Conservation (phyloP, 2,113 vertebrate species). For the Chaetura pelagica region DNA sequence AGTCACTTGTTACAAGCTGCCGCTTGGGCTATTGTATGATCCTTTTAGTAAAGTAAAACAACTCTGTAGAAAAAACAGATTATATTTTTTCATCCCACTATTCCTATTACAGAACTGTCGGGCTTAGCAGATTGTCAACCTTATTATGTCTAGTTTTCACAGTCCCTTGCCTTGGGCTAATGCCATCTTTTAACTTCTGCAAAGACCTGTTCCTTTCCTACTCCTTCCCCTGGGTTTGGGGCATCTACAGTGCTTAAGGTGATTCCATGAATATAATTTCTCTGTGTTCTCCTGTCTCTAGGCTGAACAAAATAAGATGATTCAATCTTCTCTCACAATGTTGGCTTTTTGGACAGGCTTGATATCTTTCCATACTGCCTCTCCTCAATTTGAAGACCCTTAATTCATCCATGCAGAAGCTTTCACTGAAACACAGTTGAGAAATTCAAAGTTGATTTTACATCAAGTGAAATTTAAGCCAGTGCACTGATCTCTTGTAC, state of each 20-base stretch:
- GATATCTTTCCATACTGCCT: fast-evolving
- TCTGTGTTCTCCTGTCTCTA: not conserved
- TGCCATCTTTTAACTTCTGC: not conserved
- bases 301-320: not conserved
- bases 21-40: not conserved
- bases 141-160: not conserved
- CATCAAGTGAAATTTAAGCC: not conserved
- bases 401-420: fast-evolving
- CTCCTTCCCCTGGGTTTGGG: not conserved
- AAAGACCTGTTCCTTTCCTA: not conserved
- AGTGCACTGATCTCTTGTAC: not conserved
- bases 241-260: not conserved
- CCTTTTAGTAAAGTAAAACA: not conserved
- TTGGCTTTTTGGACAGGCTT: not conserved
- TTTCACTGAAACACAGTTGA: not conserved
- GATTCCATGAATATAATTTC: not conserved
- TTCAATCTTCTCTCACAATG: not conserved
- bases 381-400: not conserved
- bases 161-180: not conserved
- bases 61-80: not conserved
- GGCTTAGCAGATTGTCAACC: not conserved
- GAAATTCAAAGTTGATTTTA: not conserved
- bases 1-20: not conserved
- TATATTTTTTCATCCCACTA: not conserved
- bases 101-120: not conserved